Evolutionary conservation across 2,797 vertebrate genomes (phyloP).

Genomic region (Percopsis omiscomaycus): DNA sequence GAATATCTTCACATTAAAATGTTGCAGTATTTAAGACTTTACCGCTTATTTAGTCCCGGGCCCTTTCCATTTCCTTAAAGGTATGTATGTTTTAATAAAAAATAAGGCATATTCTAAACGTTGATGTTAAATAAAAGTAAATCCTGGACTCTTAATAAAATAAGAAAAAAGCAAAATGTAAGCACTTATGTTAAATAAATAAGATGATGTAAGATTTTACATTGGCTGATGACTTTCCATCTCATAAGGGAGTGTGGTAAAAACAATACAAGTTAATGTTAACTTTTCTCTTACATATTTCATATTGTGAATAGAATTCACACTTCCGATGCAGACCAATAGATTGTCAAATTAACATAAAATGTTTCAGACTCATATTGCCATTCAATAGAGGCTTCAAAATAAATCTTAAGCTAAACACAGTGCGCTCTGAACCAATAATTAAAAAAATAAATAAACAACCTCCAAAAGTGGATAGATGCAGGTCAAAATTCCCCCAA

Average conservation of each 20-base stretch:
- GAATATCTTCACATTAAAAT: conserved; percentile 14
- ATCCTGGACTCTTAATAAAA: conserved; percentile 4
- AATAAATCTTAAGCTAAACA: conserved; percentile 29
- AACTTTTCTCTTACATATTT: background rate
- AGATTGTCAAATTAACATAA: conserved; percentile 74
- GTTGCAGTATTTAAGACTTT: conserved; percentile 34
- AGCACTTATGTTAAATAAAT: conserved; percentile 26
- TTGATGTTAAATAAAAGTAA: conserved; percentile 25
- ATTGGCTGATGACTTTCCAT: conserved; percentile 28
- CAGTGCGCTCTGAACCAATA: conserved; percentile 20
- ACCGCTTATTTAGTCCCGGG: conserved; percentile 27
- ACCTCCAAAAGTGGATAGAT: conserved; percentile 23
- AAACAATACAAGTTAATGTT: background rate
- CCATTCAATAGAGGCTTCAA: conserved; percentile 32
- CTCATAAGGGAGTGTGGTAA: conserved; percentile 21
- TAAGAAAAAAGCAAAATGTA: conserved; percentile 27
- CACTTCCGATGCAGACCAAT: conserved; percentile 38
- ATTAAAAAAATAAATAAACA: conserved; percentile 23
- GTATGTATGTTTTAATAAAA: conserved; percentile 14
- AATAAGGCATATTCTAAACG: conserved; percentile 61
- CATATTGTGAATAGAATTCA: conserved; percentile 26
- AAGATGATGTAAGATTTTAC: conserved; percentile 22
- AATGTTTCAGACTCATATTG: conserved; percentile 40
- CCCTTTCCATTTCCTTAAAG: conserved; percentile 36
- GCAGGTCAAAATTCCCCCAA: conserved; percentile 51